Percentiles rank a stretch among this genome's conserved stretches.
Conservation (phyloP, 1,140 invertebrate species). For the Helicoverpa zea region DNA sequence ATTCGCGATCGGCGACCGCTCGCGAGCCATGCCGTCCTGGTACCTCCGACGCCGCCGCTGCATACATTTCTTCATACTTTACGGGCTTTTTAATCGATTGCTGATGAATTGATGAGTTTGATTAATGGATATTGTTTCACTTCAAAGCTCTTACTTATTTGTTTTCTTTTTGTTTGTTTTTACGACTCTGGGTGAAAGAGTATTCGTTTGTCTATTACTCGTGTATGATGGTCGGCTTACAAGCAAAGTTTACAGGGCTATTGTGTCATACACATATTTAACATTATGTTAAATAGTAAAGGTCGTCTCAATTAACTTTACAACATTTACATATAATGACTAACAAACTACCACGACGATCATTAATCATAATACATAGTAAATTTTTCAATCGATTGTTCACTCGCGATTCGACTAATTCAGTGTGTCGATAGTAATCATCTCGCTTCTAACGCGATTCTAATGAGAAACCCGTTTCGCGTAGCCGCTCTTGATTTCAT, state of each 20-base stretch:
- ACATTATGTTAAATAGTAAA: neutral
- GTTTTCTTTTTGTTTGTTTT: neutral
- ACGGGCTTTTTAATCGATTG: constrained; percentile 41
- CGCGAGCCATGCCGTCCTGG: constrained; percentile 78
- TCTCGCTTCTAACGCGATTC: constrained; percentile 34
- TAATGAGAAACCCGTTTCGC: constrained; percentile 52
- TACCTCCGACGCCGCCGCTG: constrained; percentile 61
- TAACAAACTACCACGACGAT: constrained; percentile 6
- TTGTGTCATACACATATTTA: neutral
- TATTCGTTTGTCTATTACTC: neutral
- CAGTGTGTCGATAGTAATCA: constrained; percentile 9
- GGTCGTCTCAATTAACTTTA: neutral
- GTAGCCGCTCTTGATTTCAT: constrained; percentile 55
- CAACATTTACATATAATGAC: neutral
- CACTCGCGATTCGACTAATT: constrained; percentile 21
- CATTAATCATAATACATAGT: neutral
- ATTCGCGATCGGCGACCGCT: constrained; percentile 82
- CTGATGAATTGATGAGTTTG: constrained; percentile 38
- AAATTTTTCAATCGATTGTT: constrained; percentile 1
- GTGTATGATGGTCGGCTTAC: neutral
- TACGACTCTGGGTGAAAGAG: neutral
- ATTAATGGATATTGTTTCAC: constrained; percentile 11
- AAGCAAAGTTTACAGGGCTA: neutral
- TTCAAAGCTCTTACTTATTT: constrained; percentile 8
- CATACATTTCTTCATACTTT: constrained; percentile 61